Base-by-base conservation (phyloP, 2,797 vertebrate genomes). In the Agapornis canus region DNA sequence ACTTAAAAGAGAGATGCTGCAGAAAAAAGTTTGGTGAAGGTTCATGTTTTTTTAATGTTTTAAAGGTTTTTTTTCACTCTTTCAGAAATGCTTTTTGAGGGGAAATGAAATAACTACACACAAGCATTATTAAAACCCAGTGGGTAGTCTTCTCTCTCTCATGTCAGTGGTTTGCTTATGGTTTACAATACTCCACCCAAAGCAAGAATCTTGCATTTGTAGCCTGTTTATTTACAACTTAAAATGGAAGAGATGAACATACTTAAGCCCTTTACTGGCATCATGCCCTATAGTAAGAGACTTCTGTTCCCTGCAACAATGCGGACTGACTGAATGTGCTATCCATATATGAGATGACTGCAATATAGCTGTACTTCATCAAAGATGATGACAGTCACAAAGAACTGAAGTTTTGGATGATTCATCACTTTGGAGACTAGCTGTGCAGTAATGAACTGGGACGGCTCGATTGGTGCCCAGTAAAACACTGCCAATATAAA, bases 21-120 rank as follows among this genome's bases (percentile, higher is more conserved):
- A 64, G 64, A 56, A 32, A 40, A 40, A 9, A n/a, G 13, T 56
- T 39, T 0, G 0, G 40, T 40, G 43, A 80, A 22, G 3, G 48
- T 85, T 73, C 39, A 80, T 17, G 31, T 18, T 5, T 23, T 35
- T 35, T 57, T 57, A 35, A 57, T 16, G 54, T 16, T 57, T 32
- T 32, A 35, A 57, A 48, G n/a, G 75, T 64, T 39, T 26, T 77
- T 77, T 86, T 78, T 35, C 31, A 64, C 3, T 22, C 19, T 78
- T 87, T 61, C 21, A 59, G 47, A 90, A 85, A 64, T 9, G 6
- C 31, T 68, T 86, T 49, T n/a, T 40, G 69, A 47, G 39, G 14
- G 22, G 68, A 85, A 82, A 42, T 13, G 37, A 59, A 23, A 12
- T 13, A 76, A 13, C 43, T 66, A 51, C 13, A 39, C 12, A 66